Percentiles rank a stretch among this genome's conserved stretches.
Conservation (phyloP, 2,797 vertebrate genomes). For the Nasua narica region DNA sequence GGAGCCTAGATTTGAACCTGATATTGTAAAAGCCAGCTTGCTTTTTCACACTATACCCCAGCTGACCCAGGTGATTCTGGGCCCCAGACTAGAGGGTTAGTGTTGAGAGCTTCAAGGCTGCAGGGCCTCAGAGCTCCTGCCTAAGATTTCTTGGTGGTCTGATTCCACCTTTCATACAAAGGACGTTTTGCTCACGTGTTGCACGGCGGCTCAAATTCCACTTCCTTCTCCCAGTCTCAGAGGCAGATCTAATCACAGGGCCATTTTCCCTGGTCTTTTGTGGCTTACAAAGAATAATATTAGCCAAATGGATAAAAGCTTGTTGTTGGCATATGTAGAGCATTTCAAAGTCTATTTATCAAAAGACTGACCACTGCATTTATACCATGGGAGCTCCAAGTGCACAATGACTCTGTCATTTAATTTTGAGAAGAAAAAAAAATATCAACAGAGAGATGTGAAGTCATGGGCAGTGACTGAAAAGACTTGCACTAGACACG, state of each 20-base stretch:
- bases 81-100: background rate
- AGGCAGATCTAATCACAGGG: slow-evolving; percentile 83
- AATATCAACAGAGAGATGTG: background rate
- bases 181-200: background rate
- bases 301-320: slow-evolving; percentile 84
- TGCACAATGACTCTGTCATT: slow-evolving; percentile 75
- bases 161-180: background rate
- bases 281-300: slow-evolving; percentile 80
- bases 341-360: slow-evolving; percentile 83
- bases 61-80: background rate
- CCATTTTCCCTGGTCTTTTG: slow-evolving; percentile 80
- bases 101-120: background rate
- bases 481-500: background rate
- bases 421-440: slow-evolving; percentile 74
- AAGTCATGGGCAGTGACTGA: background rate
- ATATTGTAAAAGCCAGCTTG: background rate
- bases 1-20: background rate
- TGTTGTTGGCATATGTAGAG: slow-evolving; percentile 71
- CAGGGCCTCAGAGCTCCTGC: background rate
- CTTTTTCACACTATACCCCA: background rate
- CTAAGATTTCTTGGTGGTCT: background rate
- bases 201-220: slow-evolving; percentile 59
- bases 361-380: slow-evolving; percentile 74
- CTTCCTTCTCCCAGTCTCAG: slow-evolving; percentile 70
- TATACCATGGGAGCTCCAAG: slow-evolving; percentile 61